Conservation (phyloP, 2,797 vertebrate species). For the Crypturellus tataupa region DNA sequence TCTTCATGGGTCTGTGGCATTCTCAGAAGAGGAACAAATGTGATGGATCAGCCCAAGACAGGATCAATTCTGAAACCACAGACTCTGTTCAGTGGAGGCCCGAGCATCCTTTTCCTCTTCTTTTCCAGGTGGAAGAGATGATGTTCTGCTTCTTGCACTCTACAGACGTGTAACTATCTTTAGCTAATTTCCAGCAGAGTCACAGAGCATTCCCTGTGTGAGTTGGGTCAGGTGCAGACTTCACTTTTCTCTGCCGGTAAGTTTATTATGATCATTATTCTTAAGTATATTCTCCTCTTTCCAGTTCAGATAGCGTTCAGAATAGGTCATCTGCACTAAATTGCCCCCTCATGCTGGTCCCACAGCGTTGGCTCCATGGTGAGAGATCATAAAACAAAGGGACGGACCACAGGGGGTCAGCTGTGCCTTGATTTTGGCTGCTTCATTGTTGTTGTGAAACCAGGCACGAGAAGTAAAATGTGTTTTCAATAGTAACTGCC, state of each 20-base stretch:
- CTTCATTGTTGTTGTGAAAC: constrained; percentile 37
- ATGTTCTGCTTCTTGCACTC: background rate
- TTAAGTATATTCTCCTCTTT: background rate
- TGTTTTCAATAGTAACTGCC: constrained; percentile 1
- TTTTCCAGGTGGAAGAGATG: background rate
- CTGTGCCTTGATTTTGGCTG: background rate
- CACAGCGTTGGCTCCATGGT: background rate
- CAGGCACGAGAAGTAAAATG: constrained; percentile 1
- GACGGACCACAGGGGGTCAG: background rate
- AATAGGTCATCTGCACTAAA: background rate
- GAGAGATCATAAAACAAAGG: constrained; percentile 10
- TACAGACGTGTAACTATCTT: background rate
- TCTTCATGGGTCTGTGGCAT: background rate
- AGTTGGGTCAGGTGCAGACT: background rate
- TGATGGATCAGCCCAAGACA: background rate
- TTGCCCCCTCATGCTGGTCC: background rate
- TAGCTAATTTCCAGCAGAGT: background rate
- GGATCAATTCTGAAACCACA: background rate
- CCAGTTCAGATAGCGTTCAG: background rate
- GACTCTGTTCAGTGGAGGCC: background rate
- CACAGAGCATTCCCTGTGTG: background rate
- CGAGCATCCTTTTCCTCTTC: background rate
- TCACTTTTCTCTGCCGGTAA: background rate
- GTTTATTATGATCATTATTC: background rate
- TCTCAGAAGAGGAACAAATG: background rate